Base-by-base conservation (phyloP, 2,797 vertebrate genomes). In the Varecia variegata region DNA sequence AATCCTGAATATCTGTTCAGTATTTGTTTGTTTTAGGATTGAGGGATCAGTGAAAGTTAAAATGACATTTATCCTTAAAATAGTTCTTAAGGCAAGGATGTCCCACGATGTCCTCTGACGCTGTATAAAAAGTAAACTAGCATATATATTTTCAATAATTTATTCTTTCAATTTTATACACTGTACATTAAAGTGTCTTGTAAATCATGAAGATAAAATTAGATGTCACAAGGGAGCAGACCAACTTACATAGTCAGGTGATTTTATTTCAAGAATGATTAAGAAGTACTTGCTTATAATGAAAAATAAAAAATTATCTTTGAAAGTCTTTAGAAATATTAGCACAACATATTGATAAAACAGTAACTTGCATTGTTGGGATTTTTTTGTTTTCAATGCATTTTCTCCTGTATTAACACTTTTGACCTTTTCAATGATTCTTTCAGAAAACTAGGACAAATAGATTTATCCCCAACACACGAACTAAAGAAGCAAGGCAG, bases 221-320 rank as follows among this genome's bases (percentile, higher is more conserved):
- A 35, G 11, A 18, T 38, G 6, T 45, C 86, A 23, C 4, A 2
- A 67, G 58, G 56, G 4, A 45, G 62, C 1, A 38, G 35, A 21
- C 27, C 40, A 62, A 47, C 9, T 70, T 87, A 62, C 27, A 30
- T 38, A 88, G 54, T 80, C 18, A 84, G 40, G 13, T 60, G 43
- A 88, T 76, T 83, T 79, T 92, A 84, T 65, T 94, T 95, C 2
- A 30, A 58, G 4, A 96, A 76, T 60, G 40, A 76, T 40, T 84
- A 79, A 81, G 38, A 56, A 86, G 5, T 79, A 62, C 7, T 89
- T 60, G 65, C 3, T 38, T 95, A 3, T 35, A 77, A 92, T 67
- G 40, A 79, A 73, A 84, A 95, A 68, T 83, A 13, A 70, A 60
- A 70, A 65, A 5, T 50, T 43, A 76, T 3, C 9, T 87, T 88